Base-by-base conservation (phyloP, 2,113 vertebrate genomes). In the Tympanuchus pallidicinctus region DNA sequence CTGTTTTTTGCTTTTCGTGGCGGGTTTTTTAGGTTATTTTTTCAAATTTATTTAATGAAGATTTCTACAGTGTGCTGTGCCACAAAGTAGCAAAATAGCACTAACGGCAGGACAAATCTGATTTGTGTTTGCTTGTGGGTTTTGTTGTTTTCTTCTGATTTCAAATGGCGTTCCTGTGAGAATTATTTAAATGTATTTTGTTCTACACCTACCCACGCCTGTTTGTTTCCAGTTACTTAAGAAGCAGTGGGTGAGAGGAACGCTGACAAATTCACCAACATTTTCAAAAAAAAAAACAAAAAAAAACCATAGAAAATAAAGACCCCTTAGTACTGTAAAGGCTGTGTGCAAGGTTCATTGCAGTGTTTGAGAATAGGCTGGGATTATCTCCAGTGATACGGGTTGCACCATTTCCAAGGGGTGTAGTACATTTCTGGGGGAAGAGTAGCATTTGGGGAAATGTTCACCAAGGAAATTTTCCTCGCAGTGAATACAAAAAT, bases 111-210 rank as follows among this genome's bases (percentile, higher is more conserved):
- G 34, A 52, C 38, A 89, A 69, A 32, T 27, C 10, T 48, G 52
- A 72, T n/a, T 25, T 81, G 45, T 81, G 5, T 59, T 86, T 52
- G 4, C 61, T 40, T 17, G 21, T 4, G 27, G 6, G 2, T 54
- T 92, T 80, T 73, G 25, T 48, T 87, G 14, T 52, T 91, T 87
- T 64, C 12, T 48, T 90, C 83, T 88, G 34, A 65, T 88, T 88
- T 86, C 64, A 18, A 64, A 21, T 42, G 11, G 9, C 25, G 22
- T 52, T 78, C 75, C 27, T 80, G 16, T 34, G 78, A 72, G 47
- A 92, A 54, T 77, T 57, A 21, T 75, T 90, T 78, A 61, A 88
- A 75, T 45, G 16, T 15, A 15, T 78, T 90, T n/a, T 78, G 14
- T 8, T 67, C 14, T 60, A 20, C 32, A 5, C 14, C 83, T 71